Conservation (phyloP, 2,797 vertebrate genomes). For the Peromyscus aztecus region DNA sequence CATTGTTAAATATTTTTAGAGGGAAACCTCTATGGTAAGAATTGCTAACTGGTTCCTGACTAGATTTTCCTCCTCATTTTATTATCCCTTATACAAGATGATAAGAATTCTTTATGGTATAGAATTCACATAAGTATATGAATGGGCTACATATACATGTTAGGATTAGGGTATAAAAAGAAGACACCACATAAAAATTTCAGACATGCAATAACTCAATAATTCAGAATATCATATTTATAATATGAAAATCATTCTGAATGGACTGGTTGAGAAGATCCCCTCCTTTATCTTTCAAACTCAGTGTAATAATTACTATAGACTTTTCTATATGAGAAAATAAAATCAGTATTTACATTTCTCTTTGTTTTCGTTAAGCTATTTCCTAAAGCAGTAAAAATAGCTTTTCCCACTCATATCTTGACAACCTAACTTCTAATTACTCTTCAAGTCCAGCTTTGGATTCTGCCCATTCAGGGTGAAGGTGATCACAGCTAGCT, state of each 20-base stretch:
- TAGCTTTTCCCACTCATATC: not conserved
- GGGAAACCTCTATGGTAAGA: not conserved
- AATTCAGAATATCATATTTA: not conserved
- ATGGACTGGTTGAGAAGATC: not conserved
- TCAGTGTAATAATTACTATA: not conserved
- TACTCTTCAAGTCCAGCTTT: not conserved
- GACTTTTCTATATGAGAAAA: not conserved
- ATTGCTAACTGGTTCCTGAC: not conserved
- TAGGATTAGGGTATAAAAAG: not conserved
- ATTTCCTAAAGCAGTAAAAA: not conserved
- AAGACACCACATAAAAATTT: not conserved
- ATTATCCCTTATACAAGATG: not conserved
- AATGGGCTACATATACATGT: not conserved
- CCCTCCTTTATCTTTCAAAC: constrained; percentile 5
- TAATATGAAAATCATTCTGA: constrained; percentile 38
- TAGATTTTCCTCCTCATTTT: not conserved
- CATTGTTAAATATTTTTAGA: not conserved
- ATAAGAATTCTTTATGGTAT: not conserved
- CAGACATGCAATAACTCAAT: not conserved
- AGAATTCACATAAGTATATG: no score
- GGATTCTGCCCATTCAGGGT: not conserved
- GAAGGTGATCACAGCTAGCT: not conserved
- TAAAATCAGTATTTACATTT: not conserved
- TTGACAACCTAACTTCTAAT: not conserved
- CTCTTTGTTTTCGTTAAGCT: not conserved